These are phyloP conservation scores for Cyanoderma ruficeps DNA, from an alignment of 2,113 vertebrate species.

Conservation along the genomic window DNA sequence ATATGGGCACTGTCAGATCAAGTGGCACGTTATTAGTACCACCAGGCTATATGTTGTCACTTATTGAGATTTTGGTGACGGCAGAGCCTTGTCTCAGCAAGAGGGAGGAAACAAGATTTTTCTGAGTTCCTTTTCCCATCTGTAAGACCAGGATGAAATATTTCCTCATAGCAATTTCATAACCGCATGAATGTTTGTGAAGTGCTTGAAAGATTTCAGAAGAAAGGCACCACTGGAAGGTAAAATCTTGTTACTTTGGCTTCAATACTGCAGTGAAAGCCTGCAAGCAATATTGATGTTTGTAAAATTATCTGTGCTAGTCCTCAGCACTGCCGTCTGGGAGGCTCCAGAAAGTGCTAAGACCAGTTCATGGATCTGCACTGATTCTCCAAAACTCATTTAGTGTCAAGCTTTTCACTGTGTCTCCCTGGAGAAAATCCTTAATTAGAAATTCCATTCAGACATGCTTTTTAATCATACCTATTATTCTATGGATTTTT, in stretches of 20 bases:
- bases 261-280: background rate
- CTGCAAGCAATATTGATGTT: background rate
- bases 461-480: slow-evolving; percentile 23
- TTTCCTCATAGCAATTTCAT: background rate
- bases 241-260: background rate
- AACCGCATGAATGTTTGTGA: background rate
- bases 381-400: background rate
- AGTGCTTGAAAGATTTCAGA: background rate
- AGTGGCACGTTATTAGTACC: background rate
- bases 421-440: background rate
- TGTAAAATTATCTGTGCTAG: background rate
- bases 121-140: background rate
- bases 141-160: background rate
- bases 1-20: background rate
- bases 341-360: background rate
- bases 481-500: background rate
- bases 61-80: background rate
- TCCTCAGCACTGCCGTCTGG: accelerated
- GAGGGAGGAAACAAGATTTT: background rate
- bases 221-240: background rate
- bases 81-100: background rate
- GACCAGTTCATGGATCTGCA: background rate
- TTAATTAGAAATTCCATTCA: slow-evolving; percentile 37
- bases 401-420: background rate
- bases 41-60: background rate